Conservation (phyloP, 2,797 vertebrate genomes). For the Sebastes cheni region DNA sequence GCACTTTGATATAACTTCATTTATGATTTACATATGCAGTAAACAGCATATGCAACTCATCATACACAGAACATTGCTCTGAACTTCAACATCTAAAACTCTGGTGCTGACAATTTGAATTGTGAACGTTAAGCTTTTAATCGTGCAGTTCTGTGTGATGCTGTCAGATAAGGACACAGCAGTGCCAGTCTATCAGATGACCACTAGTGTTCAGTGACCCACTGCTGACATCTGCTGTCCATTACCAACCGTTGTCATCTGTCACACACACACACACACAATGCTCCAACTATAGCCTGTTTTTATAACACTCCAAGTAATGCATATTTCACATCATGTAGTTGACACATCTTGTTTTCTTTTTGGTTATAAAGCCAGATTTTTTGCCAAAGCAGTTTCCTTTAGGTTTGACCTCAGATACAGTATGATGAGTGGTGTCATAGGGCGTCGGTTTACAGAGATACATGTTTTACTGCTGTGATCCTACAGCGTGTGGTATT, state of each 20-base stretch:
- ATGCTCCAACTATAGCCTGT: background rate
- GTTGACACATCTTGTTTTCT: background rate
- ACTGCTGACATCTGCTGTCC: conserved; percentile 82
- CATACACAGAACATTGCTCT: background rate
- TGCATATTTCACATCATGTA: background rate
- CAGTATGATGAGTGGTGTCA: background rate
- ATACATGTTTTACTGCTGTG: background rate
- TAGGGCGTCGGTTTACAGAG: background rate
- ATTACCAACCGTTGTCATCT: conserved; percentile 43
- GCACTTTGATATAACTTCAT: conserved; percentile 6
- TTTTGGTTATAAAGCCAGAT: background rate
- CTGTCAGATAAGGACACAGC: conserved; percentile 13
- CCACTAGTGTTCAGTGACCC: conserved; percentile 44
- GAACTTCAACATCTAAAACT: background rate
- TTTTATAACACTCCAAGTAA: background rate
- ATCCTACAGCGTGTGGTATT: conserved; percentile 17
- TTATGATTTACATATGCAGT: background rate
- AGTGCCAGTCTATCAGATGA: conserved; percentile 17
- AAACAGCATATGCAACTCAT: conserved; percentile 12
- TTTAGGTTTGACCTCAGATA: background rate
- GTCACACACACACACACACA: background rate
- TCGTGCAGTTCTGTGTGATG: background rate
- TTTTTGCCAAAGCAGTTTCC: background rate
- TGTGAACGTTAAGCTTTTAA: background rate
- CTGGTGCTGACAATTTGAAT: background rate